These are phyloP conservation scores for Pardalotus punctatus DNA, from an alignment of 2,113 vertebrate species.

Conservation along the genomic window DNA sequence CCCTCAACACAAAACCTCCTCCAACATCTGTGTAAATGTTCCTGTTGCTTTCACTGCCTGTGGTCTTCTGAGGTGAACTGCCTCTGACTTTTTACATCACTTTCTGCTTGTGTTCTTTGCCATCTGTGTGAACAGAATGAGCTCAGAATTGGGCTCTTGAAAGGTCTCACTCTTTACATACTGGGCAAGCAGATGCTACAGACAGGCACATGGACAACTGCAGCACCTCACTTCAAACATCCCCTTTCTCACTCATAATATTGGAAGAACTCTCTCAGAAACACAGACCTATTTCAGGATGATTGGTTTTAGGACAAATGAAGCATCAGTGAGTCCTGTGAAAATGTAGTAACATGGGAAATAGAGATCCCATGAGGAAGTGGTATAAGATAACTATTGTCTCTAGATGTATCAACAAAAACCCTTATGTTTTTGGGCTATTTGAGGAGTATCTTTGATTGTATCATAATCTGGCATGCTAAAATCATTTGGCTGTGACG, in stretches of 20 bases:
- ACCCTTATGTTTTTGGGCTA: neutral
- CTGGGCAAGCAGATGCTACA: neutral
- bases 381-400: neutral
- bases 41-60: neutral
- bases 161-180: neutral
- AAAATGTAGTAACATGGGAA: neutral
- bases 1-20: neutral
- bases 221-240: rapidly evolving
- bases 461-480: neutral
- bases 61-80: neutral
- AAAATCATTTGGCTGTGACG: neutral
- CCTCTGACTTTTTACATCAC: neutral
- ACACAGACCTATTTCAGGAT: neutral
- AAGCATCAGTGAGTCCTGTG: neutral
- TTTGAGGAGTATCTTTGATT: neutral
- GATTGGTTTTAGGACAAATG: neutral
- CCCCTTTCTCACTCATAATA: neutral
- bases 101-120: neutral
- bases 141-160: neutral
- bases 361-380: neutral
- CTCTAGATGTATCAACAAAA: neutral
- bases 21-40: neutral
- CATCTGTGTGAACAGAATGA: neutral
- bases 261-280: neutral
- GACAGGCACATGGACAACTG: neutral